Conservation (phyloP, 2,797 vertebrate genomes). For the Distichodus sexfasciatus region DNA sequence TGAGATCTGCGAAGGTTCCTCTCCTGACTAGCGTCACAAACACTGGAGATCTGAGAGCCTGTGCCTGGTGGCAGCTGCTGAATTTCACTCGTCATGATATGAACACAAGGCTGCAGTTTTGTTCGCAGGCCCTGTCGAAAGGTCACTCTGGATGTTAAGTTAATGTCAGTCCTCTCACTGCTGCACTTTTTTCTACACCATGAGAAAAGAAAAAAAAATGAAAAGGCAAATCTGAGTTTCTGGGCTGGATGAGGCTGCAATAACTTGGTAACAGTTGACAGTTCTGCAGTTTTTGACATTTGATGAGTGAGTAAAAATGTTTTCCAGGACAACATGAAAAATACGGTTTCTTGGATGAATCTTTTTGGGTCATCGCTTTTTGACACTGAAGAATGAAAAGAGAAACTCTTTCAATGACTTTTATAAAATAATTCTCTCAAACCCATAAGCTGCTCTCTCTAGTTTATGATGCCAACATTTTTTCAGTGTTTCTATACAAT, state of each 20-base stretch:
- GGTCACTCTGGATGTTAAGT: not conserved
- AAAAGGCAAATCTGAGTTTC: not conserved
- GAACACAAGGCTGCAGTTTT: slow-evolving; percentile 40
- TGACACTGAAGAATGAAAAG: not conserved
- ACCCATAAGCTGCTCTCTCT: slow-evolving; percentile 2
- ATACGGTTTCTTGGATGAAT: not conserved
- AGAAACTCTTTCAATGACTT: not conserved
- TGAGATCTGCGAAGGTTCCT: slow-evolving; percentile 20
- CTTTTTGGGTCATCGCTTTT: not conserved
- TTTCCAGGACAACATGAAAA: not conserved
- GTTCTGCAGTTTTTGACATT: not conserved
- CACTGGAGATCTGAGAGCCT: not conserved
- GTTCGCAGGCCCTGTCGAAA: slow-evolving; percentile 40
- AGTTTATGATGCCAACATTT: too few relatives aligned
- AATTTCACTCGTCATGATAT: slow-evolving; percentile 40
- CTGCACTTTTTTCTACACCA: not conserved
- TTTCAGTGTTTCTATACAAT: not conserved
- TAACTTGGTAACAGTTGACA: not conserved
- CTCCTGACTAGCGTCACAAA: not conserved
- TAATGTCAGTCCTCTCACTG: not conserved
- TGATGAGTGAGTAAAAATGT: not conserved
- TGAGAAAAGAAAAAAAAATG: not conserved
- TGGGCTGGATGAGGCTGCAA: not conserved
- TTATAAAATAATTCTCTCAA: not conserved
- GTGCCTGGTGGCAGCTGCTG: slow-evolving; percentile 48